These are phyloP conservation scores for Cotesia congregata DNA, from an alignment of 2,888 invertebrate species.

Conservation along the genomic window DNA sequence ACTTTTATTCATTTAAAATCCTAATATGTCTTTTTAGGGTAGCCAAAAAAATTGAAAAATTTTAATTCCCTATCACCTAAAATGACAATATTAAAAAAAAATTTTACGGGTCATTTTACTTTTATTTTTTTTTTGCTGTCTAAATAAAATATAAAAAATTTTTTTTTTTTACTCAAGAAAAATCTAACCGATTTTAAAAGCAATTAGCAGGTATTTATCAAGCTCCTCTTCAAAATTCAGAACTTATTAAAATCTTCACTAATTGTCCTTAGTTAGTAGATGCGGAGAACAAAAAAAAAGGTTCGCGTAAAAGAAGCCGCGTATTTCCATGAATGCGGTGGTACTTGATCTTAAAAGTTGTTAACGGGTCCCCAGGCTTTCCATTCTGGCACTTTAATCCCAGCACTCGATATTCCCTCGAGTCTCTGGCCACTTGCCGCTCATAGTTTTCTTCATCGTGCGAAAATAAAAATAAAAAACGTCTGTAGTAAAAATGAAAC, in stretches of 20 bases:
- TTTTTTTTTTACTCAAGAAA: too few relatives aligned
- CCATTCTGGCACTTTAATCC: slow-evolving; percentile 33
- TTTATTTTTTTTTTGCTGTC: too few relatives aligned
- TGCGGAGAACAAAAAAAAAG: background rate
- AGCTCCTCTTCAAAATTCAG: background rate
- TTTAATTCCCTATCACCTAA: too few relatives aligned
- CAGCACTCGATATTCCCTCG: slow-evolving; percentile 32
- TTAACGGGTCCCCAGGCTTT: slow-evolving; percentile 32
- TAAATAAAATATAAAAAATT: too few relatives aligned
- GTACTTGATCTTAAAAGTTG: slow-evolving; percentile 29
- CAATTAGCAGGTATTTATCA: too few relatives aligned
- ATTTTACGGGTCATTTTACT: too few relatives aligned
- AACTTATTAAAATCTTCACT: background rate
- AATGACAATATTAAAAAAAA: too few relatives aligned
- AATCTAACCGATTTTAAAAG: too few relatives aligned
- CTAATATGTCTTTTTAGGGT: too few relatives aligned
- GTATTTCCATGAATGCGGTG: slow-evolving; percentile 27
- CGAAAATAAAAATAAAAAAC: slow-evolving; percentile 2
- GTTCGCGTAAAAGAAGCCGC: background rate
- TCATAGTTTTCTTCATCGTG: slow-evolving; percentile 9
- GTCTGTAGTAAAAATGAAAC: background rate
- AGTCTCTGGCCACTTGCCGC: slow-evolving; percentile 33
- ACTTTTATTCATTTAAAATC: too few relatives aligned
- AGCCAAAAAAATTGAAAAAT: too few relatives aligned
- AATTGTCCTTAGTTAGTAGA: slow-evolving; percentile 1